Evolutionary conservation across 2,797 vertebrate genomes (phyloP).

Genomic region (Lacerta viridis): DNA sequence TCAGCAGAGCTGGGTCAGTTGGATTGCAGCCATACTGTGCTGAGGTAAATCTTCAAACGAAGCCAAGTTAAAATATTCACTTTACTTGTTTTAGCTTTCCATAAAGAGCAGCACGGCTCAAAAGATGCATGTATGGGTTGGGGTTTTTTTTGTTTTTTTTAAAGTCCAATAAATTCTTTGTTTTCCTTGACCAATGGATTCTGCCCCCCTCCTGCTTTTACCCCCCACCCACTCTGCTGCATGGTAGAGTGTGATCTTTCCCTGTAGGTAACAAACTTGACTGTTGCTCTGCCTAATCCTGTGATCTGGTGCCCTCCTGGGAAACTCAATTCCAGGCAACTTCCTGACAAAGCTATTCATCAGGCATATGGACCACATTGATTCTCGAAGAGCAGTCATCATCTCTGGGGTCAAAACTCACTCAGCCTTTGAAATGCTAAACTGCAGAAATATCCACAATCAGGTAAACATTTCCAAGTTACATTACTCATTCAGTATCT

Average conservation of each 20-base stretch:
- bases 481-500: conserved; percentile 12
- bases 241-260: background rate
- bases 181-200: background rate
- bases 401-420: background rate
- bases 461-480: conserved; percentile 37
- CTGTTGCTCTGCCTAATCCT: background rate
- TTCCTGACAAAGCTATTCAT: background rate
- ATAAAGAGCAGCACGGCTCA: background rate
- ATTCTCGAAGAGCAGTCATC: background rate
- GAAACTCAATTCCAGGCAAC: background rate
- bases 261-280: background rate
- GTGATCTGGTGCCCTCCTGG: conserved; percentile 5
- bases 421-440: background rate
- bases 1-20: too few species aligned
- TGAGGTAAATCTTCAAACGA: background rate
- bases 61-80: background rate
- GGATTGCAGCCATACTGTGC: background rate
- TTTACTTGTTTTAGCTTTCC: background rate
- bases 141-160: too few species aligned
- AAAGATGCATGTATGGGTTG: background rate
- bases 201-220: too few species aligned
- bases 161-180: background rate
- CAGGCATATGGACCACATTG: background rate
- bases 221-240: background rate
- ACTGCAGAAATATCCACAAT: background rate